These are phyloP conservation scores for Glyphotaelius pellucidus DNA, from an alignment of 2,888 invertebrate genomes.

Conservation along the genomic window DNA sequence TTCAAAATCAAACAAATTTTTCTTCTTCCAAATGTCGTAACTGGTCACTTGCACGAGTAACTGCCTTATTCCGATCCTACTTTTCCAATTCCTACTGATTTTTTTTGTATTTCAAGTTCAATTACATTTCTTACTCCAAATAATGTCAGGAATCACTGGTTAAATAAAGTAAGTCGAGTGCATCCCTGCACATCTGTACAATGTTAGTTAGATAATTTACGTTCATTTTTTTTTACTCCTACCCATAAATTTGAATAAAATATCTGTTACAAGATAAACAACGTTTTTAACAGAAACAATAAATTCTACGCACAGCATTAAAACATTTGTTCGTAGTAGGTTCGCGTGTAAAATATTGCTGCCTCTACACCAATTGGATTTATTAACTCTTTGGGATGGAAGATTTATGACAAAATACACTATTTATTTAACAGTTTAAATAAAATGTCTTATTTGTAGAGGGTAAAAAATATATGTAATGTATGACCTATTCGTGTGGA, in stretches of 20 bases:
- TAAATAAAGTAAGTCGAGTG: no score
- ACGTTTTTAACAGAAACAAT: conserved; percentile 22
- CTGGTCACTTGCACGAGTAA: no score
- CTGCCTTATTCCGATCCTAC: no score
- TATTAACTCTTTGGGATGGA: conserved; percentile 5
- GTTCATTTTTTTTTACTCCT: conserved; percentile 19
- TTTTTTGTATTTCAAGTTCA: no score
- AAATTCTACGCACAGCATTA: conserved; percentile 1
- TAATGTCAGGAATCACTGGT: no score
- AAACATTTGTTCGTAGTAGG: conserved; percentile 19
- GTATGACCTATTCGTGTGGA: neutral
- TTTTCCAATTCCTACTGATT: no score
- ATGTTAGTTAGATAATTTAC: conserved; percentile 12
- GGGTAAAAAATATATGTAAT: neutral
- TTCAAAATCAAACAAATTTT: no score
- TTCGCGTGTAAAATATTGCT: neutral
- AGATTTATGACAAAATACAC: conserved; percentile 14
- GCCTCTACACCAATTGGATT: conserved; percentile 18
- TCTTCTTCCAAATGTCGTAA: no score
- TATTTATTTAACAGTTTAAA: conserved; percentile 21
- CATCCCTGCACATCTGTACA: no score
- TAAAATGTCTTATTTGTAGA: conserved; percentile 3
- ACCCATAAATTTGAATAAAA: conserved; percentile 33
- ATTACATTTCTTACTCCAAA: no score
- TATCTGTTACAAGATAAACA: conserved; percentile 19